A percentile compares a stretch with the other conserved stretches of the same genome.
Evolutionary conservation across 2,888 invertebrate species (phyloP).

Genomic region (Parnassius apollo): DNA sequence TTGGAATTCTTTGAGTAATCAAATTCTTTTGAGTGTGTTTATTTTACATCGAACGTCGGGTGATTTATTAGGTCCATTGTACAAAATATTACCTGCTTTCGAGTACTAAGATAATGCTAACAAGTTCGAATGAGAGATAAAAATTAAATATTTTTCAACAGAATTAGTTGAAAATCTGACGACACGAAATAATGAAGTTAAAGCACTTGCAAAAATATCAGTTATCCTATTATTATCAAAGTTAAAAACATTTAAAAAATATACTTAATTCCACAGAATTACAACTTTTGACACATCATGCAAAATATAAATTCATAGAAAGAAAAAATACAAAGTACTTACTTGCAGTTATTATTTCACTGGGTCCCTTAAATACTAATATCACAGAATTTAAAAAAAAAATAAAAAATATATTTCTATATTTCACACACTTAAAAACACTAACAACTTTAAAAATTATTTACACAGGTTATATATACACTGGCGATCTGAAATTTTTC

Average conservation of each 20-base stretch:
- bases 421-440: constrained; percentile 45
- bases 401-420: constrained; percentile 42
- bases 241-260: no score
- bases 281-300: not conserved
- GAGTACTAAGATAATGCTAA: not conserved
- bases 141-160: no score
- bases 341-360: constrained; percentile 55
- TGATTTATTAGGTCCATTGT: constrained; percentile 10
- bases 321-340: constrained; percentile 47
- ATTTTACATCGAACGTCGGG: constrained; percentile 6
- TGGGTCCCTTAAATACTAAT: constrained; percentile 62
- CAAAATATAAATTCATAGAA: constrained; percentile 20
- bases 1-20: constrained; percentile 9
- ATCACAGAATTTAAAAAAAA: constrained; percentile 73
- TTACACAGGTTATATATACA: constrained; percentile 49
- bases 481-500: constrained; percentile 41
- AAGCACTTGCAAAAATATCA: no score
- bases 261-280: no score
- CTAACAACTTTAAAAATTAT: constrained; percentile 40
- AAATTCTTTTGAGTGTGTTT: constrained; percentile 11
- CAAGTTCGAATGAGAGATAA: no score
- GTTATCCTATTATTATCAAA: no score
- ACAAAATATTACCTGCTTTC: constrained; percentile 23
- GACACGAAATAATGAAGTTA: no score
- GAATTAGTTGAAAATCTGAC: no score